A percentile compares a stretch with the other conserved stretches of the same genome.
phyloP scores from a whole-genome alignment of 2,797 vertebrate genomes.

The Pteronotus mesoamericanus region DNA sequence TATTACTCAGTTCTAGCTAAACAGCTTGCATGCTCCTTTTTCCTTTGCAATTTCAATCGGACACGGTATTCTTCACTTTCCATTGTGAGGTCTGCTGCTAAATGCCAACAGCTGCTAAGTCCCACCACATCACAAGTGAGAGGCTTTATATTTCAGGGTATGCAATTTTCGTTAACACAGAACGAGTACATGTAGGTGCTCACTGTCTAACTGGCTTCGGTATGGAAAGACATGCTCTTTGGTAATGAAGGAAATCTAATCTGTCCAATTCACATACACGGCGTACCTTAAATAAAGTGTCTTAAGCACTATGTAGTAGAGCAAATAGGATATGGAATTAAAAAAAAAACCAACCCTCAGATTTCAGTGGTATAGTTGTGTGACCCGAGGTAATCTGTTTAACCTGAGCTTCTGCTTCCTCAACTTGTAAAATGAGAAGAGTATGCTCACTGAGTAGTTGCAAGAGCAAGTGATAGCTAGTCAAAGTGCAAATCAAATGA shows the following conservation, averaged over 20 bases:
- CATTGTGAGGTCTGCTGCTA: neutral
- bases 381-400: neutral
- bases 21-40: constrained; percentile 22
- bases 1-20: neutral
- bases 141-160: neutral
- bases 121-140: neutral
- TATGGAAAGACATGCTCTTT: neutral
- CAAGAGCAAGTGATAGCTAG: neutral
- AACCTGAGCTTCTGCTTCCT: neutral
- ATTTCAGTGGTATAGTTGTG: neutral
- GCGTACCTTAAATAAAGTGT: neutral
- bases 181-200: neutral
- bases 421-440: constrained; percentile 1
- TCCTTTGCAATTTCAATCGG: constrained; percentile 53
- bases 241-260: neutral
- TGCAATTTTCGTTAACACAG: neutral
- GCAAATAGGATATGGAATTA: neutral
- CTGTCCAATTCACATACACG: neutral
- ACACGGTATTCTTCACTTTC: constrained; percentile 45
- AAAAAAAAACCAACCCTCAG: neutral
- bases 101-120: constrained; percentile 28
- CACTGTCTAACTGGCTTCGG: neutral
- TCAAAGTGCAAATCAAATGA: neutral
- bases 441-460: neutral
- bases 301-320: neutral